Percentiles rank a stretch among this genome's conserved stretches.
These are phyloP conservation scores for Eupithecia inturbata DNA, from an alignment of 2,888 invertebrate genomes.

Conservation along the genomic window DNA sequence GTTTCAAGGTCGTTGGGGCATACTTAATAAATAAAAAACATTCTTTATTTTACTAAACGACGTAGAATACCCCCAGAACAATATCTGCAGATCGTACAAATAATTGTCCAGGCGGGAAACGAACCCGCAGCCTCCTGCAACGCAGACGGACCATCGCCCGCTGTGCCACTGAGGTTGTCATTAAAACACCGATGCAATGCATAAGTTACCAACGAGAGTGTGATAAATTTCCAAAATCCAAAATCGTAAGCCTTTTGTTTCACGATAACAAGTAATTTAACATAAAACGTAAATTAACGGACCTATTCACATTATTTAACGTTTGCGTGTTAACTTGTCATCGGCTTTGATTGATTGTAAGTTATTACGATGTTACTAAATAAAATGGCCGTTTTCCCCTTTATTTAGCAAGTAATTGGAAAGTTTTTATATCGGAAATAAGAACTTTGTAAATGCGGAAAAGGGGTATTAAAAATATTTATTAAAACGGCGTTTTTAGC, in stretches of 20 bases:
- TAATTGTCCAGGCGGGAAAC: no score
- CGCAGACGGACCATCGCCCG: no score
- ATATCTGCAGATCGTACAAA: no score
- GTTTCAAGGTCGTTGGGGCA: no score
- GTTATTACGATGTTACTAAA: conserved; percentile 30
- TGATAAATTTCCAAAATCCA: not conserved
- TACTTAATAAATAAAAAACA: no score
- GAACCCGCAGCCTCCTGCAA: no score
- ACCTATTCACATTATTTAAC: not conserved
- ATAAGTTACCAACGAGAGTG: not conserved
- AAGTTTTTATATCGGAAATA: conserved; percentile 24
- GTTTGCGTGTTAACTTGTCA: conserved; percentile 36
- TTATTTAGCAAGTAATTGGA: conserved; percentile 19
- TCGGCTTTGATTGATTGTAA: conserved; percentile 38
- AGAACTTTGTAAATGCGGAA: conserved; percentile 3
- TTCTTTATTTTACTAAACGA: no score
- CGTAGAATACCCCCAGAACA: no score
- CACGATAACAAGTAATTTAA: conserved; percentile 8
- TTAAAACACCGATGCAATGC: not conserved
- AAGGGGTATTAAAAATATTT: not conserved
- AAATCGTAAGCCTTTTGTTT: not conserved
- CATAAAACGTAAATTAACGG: not conserved
- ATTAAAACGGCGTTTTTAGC: not conserved
- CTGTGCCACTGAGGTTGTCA: no score
- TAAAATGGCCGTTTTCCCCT: conserved; percentile 22